Percentiles rank a stretch among this genome's conserved stretches.
phyloP scores from a whole-genome alignment of 2,888 invertebrate species.

The Lycia hirtaria region DNA sequence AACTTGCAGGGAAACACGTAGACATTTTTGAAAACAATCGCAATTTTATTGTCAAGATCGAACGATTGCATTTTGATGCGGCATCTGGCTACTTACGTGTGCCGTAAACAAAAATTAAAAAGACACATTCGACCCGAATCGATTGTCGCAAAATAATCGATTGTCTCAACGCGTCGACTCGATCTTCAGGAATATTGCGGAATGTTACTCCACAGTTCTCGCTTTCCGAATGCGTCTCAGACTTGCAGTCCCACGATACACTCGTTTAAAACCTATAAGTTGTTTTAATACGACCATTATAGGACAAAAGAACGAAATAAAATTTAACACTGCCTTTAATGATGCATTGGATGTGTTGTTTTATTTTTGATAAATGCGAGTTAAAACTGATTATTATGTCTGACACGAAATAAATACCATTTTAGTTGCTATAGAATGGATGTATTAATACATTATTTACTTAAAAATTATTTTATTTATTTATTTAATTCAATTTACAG shows the following conservation, averaged over 20 bases:
- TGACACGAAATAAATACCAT: no score
- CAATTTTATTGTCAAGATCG: conserved; percentile 41
- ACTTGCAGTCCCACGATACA: conserved; percentile 40
- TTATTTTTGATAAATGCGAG: background rate
- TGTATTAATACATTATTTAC: no score
- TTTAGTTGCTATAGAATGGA: no score
- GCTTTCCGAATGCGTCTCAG: conserved; percentile 59
- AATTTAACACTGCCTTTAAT: conserved; percentile 9
- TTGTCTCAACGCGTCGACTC: conserved; percentile 47
- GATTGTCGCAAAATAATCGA: conserved; percentile 65
- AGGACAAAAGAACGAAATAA: conserved; percentile 19
- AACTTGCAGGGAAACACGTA: conserved; percentile 23
- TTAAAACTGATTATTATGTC: no score
- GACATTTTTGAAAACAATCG: conserved; percentile 32
- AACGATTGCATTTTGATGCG: conserved; percentile 22
- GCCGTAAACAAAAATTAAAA: conserved; percentile 34
- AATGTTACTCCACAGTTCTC: conserved; percentile 78
- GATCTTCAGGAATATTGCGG: conserved; percentile 76
- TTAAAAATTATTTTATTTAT: no score
- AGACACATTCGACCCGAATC: conserved; percentile 39
- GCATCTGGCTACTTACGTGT: conserved; percentile 22
- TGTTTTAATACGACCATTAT: conserved; percentile 48
- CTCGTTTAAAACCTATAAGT: conserved; percentile 15
- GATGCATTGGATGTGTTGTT: conserved; percentile 29
- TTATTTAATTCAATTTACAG: no score